phyloP scores from a whole-genome alignment of 2,888 invertebrate species.

The Standfussiana lucernea region DNA sequence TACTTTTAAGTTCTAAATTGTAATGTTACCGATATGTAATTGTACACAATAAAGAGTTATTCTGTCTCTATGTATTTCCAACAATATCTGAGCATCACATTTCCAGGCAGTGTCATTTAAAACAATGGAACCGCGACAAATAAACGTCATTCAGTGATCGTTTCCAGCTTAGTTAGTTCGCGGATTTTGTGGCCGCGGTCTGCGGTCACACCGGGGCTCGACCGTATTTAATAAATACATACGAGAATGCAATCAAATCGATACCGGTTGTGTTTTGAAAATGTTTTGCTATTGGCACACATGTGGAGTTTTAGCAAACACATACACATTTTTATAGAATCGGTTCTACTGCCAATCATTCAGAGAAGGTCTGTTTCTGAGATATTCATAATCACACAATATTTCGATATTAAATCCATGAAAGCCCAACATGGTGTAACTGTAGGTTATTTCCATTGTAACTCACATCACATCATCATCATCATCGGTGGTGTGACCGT shows the following conservation, averaged over 20 bases:
- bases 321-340: neutral
- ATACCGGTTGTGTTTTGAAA: conserved; percentile 28
- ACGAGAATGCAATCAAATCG: conserved; percentile 29
- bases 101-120: conserved; percentile 34
- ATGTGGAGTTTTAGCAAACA: neutral
- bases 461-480: too few relatives aligned
- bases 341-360: neutral
- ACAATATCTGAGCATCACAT: conserved; percentile 23
- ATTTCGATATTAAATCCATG: neutral
- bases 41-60: neutral
- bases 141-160: conserved; percentile 52
- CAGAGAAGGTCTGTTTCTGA: neutral
- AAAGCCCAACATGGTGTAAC: neutral
- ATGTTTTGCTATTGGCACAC: neutral
- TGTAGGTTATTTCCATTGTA: neutral
- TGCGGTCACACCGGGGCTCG: conserved; percentile 17
- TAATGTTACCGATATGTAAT: neutral
- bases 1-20: neutral
- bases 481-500: too few relatives aligned
- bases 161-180: conserved; percentile 51
- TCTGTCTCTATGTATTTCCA: neutral
- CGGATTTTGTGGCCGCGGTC: conserved; percentile 47
- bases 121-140: conserved; percentile 50
- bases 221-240: conserved; percentile 49
- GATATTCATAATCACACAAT: neutral